A percentile compares a stretch with the other conserved stretches of the same genome.
Evolutionary conservation across 2,797 vertebrate genomes (phyloP).

Genomic region (Emydoidea blandingii): DNA sequence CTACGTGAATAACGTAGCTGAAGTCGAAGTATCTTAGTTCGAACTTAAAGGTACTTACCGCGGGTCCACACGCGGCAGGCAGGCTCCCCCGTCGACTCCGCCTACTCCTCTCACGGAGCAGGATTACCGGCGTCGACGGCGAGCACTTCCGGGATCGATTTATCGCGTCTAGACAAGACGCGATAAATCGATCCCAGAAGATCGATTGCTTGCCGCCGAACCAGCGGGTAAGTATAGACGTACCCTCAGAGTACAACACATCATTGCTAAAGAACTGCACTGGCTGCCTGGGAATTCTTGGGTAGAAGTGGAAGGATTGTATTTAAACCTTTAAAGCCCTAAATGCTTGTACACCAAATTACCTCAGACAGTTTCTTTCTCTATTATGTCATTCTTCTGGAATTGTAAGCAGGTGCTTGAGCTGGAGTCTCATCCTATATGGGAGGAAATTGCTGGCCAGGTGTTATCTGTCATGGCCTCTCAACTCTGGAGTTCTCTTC

Average conservation of each 20-base stretch:
- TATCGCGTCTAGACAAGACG: too few species aligned
- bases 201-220: too few species aligned
- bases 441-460: not conserved
- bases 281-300: not conserved
- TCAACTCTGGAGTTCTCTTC: not conserved
- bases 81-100: too few species aligned
- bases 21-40: too few species aligned
- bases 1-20: too few species aligned
- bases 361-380: not conserved
- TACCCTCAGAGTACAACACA: not conserved
- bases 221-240: too few species aligned
- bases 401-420: not conserved
- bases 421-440: not conserved
- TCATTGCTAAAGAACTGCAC: not conserved
- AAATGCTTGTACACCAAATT: not conserved
- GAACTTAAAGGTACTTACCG: too few species aligned
- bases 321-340: not conserved
- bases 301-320: not conserved
- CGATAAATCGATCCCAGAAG: too few species aligned
- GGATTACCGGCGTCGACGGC: too few species aligned
- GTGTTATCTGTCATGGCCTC: not conserved
- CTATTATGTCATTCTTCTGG: not conserved
- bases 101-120: too few species aligned
- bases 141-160: too few species aligned
- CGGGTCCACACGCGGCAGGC: too few species aligned